Base-by-base conservation (phyloP, 2,888 invertebrate genomes). In the Caenorhabditis sulstoni region DNA sequence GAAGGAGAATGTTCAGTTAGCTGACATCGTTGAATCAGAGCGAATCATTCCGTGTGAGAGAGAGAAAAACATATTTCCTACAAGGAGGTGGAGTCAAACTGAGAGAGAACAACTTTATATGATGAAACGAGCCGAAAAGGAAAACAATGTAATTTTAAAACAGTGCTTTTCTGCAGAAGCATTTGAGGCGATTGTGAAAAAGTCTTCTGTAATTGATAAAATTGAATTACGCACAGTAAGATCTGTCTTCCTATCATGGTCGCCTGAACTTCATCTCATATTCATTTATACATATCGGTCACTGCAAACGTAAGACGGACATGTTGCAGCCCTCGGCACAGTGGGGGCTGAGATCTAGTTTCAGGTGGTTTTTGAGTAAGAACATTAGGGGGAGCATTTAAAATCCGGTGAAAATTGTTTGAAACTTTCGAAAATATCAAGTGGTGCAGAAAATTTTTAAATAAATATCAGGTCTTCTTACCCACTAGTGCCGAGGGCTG, bases 241-340 rank as follows among this genome's bases (percentile, higher is more conserved):
- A 11, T 37, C 52, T 8, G 59, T 83, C n/a, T 83, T 59, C 37
- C 11, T 81, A 23, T 64, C 77, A 9, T 85, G 85, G 85, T 83
- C 81, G n/a, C 84, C 85, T 1, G 67, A 81, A 18, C 52, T 85
- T 12, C 85, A 85, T 65, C 14, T 79, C 4, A 67, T 84, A n/a
- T 8, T 75, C 2, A 65, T 73, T 12, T 80, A 84, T 44, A 52
- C 77, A 0, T 68, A 39, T 14, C 39, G 70, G 22, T 66, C 67
- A n/a, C n/a, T n/a, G n/a, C n/a, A n/a, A n/a, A n/a, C n/a, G n/a
- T n/a, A n/a, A n/a, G n/a, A n/a, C n/a, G n/a, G n/a, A n/a, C n/a
- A n/a, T n/a, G n/a, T n/a, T n/a, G n/a, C n/a, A n/a, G n/a, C n/a
- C n/a, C n/a, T n/a, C n/a, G n/a, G n/a, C n/a, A n/a, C n/a, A n/a